These are phyloP conservation scores for Exephanes ischioxanthus DNA, from an alignment of 2,888 invertebrate genomes.

Conservation along the genomic window DNA sequence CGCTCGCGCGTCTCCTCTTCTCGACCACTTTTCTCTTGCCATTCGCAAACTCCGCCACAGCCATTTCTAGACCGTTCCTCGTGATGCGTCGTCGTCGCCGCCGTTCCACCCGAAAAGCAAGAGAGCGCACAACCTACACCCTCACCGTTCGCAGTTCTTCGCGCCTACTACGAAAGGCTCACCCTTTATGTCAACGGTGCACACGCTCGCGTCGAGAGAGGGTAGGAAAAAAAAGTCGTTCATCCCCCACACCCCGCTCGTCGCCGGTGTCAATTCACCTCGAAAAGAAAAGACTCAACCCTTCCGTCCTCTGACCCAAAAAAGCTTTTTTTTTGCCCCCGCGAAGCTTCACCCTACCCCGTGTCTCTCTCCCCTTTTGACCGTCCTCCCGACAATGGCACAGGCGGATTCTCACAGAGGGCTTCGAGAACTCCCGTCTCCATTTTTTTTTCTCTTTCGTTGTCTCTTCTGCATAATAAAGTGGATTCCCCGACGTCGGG, in stretches of 20 bases:
- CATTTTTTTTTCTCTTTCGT: constrained; percentile 27
- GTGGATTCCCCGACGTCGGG: constrained; percentile 37
- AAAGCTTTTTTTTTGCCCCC: constrained; percentile 47
- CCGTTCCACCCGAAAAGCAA: constrained; percentile 17
- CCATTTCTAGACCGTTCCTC: constrained; percentile 38
- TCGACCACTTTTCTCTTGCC: constrained; percentile 30
- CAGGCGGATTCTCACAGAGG: constrained; percentile 45
- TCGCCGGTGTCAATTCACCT: constrained; percentile 53
- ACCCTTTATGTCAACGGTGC: constrained; percentile 37
- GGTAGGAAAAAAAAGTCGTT: constrained; percentile 28
- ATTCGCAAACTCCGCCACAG: constrained; percentile 48
- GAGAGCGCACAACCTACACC: constrained; percentile 2
- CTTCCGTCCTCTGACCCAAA: constrained; percentile 57
- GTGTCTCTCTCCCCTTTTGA: constrained; percentile 35
- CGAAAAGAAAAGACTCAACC: constrained; percentile 58
- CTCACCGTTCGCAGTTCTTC: constrained; percentile 18
- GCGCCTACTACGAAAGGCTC: constrained; percentile 13
- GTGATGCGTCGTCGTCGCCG: constrained; percentile 40
- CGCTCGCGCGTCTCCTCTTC: constrained; percentile 7
- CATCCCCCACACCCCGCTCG: neutral
- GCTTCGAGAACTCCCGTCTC: constrained; percentile 26
- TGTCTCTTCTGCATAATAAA: constrained; percentile 44
- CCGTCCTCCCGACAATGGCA: constrained; percentile 48
- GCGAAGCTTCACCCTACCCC: constrained; percentile 28
- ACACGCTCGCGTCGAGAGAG: constrained; percentile 32